Conservation (phyloP, 92 coral and sea anemone species). For the Blastomussa wellsi region DNA sequence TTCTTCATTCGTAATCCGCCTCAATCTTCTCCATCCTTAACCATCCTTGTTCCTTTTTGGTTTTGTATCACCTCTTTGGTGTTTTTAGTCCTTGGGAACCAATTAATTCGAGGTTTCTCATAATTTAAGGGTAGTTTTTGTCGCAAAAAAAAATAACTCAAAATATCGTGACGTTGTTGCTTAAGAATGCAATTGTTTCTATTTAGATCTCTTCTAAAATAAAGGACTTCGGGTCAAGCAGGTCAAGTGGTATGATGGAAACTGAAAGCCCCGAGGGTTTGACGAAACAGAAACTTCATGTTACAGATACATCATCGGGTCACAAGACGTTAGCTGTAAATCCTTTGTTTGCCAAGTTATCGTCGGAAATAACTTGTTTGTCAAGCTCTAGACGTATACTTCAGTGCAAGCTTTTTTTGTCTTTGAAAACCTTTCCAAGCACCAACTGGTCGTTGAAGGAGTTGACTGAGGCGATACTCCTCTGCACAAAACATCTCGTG, state of each 20-base stretch:
- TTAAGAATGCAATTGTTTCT: background rate
- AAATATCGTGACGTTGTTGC: background rate
- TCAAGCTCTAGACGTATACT: background rate
- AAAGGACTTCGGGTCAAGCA: constrained; percentile 20
- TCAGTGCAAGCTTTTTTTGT: background rate
- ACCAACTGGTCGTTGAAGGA: background rate
- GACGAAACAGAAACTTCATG: background rate
- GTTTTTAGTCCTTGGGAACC: no score
- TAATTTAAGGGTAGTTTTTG: no score
- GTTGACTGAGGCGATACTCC: background rate
- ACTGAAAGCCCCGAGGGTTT: background rate
- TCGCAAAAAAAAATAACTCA: no score
- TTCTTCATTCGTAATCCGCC: no score
- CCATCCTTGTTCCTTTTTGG: no score
- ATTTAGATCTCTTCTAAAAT: background rate
- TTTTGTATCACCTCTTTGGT: no score
- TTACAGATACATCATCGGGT: background rate
- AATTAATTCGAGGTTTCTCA: no score
- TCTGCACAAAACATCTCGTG: background rate
- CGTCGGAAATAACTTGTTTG: background rate
- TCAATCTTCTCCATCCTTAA: no score
- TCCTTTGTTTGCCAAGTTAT: background rate
- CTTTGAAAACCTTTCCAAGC: background rate
- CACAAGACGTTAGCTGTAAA: background rate
- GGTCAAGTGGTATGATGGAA: background rate